Percentiles rank a stretch among this genome's conserved stretches.
Evolutionary conservation across 2,888 invertebrate genomes (phyloP).

Genomic region (Seira musarum): DNA sequence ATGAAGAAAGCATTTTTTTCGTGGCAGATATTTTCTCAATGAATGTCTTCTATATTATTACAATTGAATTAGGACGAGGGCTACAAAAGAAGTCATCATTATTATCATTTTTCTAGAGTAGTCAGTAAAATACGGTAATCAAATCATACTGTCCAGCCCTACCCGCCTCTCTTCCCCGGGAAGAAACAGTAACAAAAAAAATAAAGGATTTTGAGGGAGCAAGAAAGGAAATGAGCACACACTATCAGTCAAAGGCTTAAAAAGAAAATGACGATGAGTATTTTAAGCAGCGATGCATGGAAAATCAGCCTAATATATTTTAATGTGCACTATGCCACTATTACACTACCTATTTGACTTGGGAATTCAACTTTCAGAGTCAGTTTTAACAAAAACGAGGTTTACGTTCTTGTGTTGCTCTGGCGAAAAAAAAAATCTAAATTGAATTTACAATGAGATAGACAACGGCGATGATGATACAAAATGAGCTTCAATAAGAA

Average conservation of each 20-base stretch:
- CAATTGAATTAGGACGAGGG: conserved; percentile 7
- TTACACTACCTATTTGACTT: no score
- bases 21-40: not conserved
- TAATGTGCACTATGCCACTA: no score
- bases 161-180: not conserved
- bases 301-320: conserved; percentile 12
- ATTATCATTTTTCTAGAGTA: not conserved
- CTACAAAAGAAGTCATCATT: conserved; percentile 16
- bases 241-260: not conserved
- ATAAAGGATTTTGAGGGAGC: not conserved
- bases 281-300: conserved; percentile 44
- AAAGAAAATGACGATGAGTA: not conserved
- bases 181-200: no score
- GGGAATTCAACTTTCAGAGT: no score
- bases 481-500: no score
- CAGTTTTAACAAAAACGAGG: no score
- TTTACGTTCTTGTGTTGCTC: no score
- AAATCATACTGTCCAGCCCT: conserved; percentile 24
- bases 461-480: no score
- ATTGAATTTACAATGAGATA: no score
- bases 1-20: conserved; percentile 32
- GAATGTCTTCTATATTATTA: not conserved
- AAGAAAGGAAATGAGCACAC: conserved; percentile 16
- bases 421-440: no score
- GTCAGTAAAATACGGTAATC: not conserved